Evolutionary conservation across 2,888 invertebrate genomes (phyloP).

Genomic region (Ophioninae sp.): DNA sequence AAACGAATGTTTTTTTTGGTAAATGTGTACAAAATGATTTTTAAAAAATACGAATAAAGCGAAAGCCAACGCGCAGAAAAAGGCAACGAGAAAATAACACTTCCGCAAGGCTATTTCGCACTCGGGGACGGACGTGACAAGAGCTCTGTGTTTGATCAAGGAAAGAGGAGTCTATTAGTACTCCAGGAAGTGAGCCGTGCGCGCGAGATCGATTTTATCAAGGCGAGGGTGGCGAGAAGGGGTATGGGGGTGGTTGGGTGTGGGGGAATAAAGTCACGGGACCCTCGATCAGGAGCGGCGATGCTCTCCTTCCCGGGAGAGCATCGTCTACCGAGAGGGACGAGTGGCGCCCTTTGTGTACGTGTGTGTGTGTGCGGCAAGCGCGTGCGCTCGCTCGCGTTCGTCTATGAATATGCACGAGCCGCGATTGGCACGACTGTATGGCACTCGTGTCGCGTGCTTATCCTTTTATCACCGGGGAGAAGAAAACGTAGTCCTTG

Average conservation of each 20-base stretch:
- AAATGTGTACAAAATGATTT: too few relatives aligned
- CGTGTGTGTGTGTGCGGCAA: not conserved
- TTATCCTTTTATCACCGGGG: constrained; percentile 2
- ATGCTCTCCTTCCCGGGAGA: constrained; percentile 55
- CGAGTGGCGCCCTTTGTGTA: constrained; percentile 9
- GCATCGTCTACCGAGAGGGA: not conserved
- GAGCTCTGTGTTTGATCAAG: not conserved
- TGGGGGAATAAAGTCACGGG: constrained; percentile 35
- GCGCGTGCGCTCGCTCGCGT: constrained; percentile 7
- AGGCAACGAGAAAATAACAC: too few relatives aligned
- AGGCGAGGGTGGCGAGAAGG: not conserved
- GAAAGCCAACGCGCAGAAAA: too few relatives aligned
- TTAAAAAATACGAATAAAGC: too few relatives aligned
- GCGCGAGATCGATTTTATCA: constrained; percentile 36
- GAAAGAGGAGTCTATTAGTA: constrained; percentile 35
- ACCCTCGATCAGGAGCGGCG: constrained; percentile 68
- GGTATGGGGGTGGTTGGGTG: not conserved
- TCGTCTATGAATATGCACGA: constrained; percentile 67
- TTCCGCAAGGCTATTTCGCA: too few relatives aligned
- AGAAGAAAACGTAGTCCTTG: not conserved
- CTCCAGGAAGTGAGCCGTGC: constrained; percentile 35
- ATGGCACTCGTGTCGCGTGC: constrained; percentile 27
- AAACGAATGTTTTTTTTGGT: too few relatives aligned
- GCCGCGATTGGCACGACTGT: constrained; percentile 23
- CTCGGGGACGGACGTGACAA: constrained; percentile 8